Evolutionary conservation across 2,888 invertebrate species (phyloP).

Genomic region (Halocaridina rubra): DNA sequence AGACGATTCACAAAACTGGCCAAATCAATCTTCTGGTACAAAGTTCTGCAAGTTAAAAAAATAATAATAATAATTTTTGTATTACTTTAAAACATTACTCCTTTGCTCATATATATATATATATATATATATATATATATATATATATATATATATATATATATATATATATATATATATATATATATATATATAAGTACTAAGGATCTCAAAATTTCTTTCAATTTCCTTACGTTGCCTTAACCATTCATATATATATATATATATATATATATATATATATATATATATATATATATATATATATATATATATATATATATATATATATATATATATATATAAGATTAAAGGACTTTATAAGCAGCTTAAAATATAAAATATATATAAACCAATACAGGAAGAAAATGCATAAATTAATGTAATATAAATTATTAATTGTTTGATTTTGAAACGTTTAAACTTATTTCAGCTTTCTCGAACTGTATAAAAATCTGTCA

Average conservation of each 20-base stretch:
- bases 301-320: constrained; percentile 19
- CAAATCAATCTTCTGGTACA: constrained; percentile 46
- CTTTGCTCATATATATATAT: background rate
- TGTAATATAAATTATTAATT: no score
- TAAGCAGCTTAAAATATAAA: background rate
- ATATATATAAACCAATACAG: no score
- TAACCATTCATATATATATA: background rate
- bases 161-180: background rate
- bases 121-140: background rate
- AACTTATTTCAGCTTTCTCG: no score
- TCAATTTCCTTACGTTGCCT: no score
- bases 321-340: background rate
- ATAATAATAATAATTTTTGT: background rate
- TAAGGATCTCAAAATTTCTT: no score
- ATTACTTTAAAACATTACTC: background rate
- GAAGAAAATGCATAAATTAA: no score
- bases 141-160: background rate
- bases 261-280: constrained; percentile 2
- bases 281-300: constrained; percentile 15
- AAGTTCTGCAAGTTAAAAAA: constrained; percentile 18
- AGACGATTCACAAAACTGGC: constrained; percentile 38
- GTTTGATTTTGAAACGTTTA: no score
- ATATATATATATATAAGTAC: background rate
- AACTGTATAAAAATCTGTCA: no score
- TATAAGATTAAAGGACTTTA: background rate